phyloP scores from a whole-genome alignment of 2,888 invertebrate species.

The Calliopum simillimum region DNA sequence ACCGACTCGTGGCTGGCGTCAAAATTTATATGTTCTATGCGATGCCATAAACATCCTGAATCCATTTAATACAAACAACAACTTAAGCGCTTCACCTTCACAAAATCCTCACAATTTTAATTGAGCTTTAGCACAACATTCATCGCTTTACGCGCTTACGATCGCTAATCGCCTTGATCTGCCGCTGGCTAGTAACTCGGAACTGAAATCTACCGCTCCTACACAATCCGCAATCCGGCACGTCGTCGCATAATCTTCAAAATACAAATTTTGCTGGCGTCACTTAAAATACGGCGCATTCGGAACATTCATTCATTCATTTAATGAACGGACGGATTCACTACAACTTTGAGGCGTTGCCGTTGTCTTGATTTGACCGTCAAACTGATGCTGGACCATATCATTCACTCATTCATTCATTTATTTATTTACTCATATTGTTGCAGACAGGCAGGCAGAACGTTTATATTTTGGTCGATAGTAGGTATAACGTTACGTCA shows the following conservation, averaged over 20 bases:
- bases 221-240: background rate
- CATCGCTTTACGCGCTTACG: slow-evolving; percentile 55
- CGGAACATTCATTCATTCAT: background rate
- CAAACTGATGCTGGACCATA: background rate
- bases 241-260: background rate
- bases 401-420: slow-evolving; percentile 21
- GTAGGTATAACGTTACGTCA: slow-evolving; percentile 50
- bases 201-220: slow-evolving; percentile 14
- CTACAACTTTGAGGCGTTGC: slow-evolving; percentile 17
- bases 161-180: slow-evolving; percentile 55
- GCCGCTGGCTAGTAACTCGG: slow-evolving; percentile 16
- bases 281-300: slow-evolving; percentile 7
- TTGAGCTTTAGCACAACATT: slow-evolving; percentile 63
- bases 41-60: slow-evolving; percentile 22
- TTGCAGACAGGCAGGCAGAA: background rate
- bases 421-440: background rate
- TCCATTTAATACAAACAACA: slow-evolving; percentile 16
- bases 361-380: background rate
- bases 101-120: slow-evolving; percentile 46
- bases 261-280: slow-evolving; percentile 18
- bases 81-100: slow-evolving; percentile 16
- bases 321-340: background rate
- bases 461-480: slow-evolving; percentile 1
- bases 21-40: slow-evolving; percentile 11
- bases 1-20: slow-evolving; percentile 34